Conservation (phyloP, 2,797 vertebrate genomes). For the Trachurus trachurus region DNA sequence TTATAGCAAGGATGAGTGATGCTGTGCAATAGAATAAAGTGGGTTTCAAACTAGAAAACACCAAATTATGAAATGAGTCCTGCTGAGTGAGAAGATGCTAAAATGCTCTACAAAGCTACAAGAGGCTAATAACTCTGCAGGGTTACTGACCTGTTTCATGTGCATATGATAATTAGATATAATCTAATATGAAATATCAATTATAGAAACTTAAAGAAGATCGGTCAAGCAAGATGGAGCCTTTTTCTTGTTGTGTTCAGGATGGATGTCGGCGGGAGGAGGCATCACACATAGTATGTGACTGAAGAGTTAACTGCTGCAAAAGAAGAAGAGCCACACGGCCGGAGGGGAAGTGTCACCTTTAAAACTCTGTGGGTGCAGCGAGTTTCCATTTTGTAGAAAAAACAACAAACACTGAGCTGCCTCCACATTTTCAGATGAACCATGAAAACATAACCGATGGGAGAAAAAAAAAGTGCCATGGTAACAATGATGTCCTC, state of each 20-base stretch:
- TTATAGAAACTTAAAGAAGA: neutral
- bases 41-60: too few relatives aligned
- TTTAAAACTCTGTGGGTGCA: conserved; percentile 11
- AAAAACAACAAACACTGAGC: neutral
- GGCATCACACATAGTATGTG: neutral
- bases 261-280: neutral
- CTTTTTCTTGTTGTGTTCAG: neutral
- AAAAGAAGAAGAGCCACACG: neutral
- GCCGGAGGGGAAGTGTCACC: neutral
- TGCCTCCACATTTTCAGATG: neutral
- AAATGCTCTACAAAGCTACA: too few relatives aligned
- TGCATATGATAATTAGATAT: neutral
- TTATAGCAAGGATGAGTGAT: too few relatives aligned
- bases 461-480: too few relatives aligned
- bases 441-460: too few relatives aligned
- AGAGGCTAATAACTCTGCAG: too few relatives aligned
- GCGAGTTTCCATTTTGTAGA: neutral
- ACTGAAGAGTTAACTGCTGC: neutral
- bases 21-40: too few relatives aligned
- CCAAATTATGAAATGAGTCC: too few relatives aligned
- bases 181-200: too few relatives aligned
- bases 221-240: neutral
- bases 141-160: neutral
- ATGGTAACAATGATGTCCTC: too few relatives aligned
- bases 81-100: too few relatives aligned